These are phyloP conservation scores for Seladonia tumulorum DNA, from an alignment of 2,888 invertebrate species.

Conservation along the genomic window DNA sequence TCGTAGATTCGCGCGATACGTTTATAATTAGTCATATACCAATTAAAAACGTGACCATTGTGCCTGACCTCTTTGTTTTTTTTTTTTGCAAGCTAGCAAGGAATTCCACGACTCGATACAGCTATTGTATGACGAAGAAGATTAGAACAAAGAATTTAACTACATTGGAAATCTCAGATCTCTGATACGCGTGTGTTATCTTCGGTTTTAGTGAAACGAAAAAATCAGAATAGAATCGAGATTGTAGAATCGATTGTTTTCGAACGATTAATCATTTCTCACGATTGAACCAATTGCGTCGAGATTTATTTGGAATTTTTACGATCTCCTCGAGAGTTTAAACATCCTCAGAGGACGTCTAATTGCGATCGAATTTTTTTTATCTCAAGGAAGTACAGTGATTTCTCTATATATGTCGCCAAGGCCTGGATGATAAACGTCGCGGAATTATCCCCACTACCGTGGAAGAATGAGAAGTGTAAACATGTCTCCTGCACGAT, in stretches of 20 bases:
- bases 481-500: no score
- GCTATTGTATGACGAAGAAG: not conserved
- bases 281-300: not conserved
- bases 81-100: conserved; percentile 1
- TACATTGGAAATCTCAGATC: not conserved
- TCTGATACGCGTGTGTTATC: not conserved
- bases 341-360: not conserved
- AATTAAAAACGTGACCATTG: not conserved
- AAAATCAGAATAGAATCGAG: not conserved
- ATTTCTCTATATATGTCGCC: no score
- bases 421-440: no score
- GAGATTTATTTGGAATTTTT: not conserved
- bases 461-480: no score
- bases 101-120: not conserved
- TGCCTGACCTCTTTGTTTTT: not conserved
- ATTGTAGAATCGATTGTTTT: not conserved
- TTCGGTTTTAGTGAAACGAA: not conserved
- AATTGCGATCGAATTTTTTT: not conserved
- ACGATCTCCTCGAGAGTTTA: not conserved
- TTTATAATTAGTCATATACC: not conserved
- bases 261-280: not conserved
- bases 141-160: not conserved
- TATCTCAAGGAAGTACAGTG: no score
- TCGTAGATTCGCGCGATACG: not conserved
- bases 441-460: no score